Evolutionary conservation across 2,113 vertebrate genomes (phyloP), one percentile per base, ranked within the genome.

Genomic region (Aspiorhynchus laticeps): DNA sequence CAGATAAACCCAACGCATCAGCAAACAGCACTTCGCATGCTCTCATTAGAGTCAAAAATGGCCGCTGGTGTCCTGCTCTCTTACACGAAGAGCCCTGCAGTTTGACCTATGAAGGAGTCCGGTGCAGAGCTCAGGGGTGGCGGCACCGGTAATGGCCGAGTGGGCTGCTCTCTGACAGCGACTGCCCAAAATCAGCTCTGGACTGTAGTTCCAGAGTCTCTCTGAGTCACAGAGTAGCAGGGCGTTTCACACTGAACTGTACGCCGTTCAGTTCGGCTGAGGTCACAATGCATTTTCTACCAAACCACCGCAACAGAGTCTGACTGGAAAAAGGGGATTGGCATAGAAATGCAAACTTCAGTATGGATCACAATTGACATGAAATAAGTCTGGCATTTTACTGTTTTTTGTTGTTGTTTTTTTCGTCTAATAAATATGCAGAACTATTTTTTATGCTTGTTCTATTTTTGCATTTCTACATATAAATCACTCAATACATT

Each of bases 21-120:
- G 77, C 77, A 87, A 89, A 78, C 65, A 74, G 28, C 38, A 33
- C 63, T 84, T 84, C 67, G 71, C 85, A 61, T 65, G 73, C 61
- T 74, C 77, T 87, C 86, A 81, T 86, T 78, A 71, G 48, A 59
- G 78, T n/a, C 77, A 89, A 78, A 78, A 75, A 85, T 85, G 86
- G 78, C 71, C 2, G 17, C 74, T n/a, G 7, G 56, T 76, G 53
- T 19, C 69, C 26, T 2, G 65, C n/a, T 81, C 69, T 24, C 19
- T 19, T 61, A 69, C 14, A 77, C 56, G 36, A 77, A 1, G 59
- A 41, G 33, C 75, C 48, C 28, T 10, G 36, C 63, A 59, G 86
- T 77, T 83, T 83, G 80, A 83, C 43, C 71, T 87, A 67, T 77
- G 33, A n/a, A 71, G 78, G 19, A 74, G 51, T 77, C 46, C 26